Conservation (phyloP, 2,888 invertebrate species). For the Drosophila vallismaia region DNA sequence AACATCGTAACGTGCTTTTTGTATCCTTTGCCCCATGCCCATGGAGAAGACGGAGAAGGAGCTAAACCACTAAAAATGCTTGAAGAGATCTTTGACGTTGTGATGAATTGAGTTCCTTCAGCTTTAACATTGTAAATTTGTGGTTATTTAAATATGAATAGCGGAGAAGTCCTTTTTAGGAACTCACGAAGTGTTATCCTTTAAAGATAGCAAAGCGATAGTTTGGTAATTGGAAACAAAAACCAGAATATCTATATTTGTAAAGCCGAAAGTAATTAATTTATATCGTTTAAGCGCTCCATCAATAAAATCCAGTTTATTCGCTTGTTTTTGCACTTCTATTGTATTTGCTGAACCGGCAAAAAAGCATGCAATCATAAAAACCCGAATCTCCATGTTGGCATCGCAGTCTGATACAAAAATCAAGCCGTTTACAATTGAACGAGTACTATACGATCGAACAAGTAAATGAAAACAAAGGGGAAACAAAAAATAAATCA, state of each 20-base stretch:
- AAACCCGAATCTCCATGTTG: conserved; percentile 15
- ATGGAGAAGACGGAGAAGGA: not conserved
- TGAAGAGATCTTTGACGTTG: not conserved
- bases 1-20: conserved; percentile 38
- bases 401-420: conserved; percentile 16
- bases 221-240: not conserved
- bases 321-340: conserved; percentile 19
- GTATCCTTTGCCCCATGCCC: conserved; percentile 13
- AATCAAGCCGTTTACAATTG: conserved; percentile 49
- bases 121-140: conserved; percentile 12
- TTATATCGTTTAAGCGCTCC: not conserved
- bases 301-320: not conserved
- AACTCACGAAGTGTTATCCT: not conserved
- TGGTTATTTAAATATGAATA: conserved; percentile 7
- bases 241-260: not conserved
- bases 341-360: conserved; percentile 21
- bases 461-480: conserved; percentile 3
- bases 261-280: not conserved
- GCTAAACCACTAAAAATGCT: conserved; percentile 4
- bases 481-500: conserved; percentile 6
- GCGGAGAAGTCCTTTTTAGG: not conserved
- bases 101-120: not conserved
- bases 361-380: conserved; percentile 17
- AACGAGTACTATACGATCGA: conserved; percentile 8
- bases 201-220: not conserved